phyloP scores from a whole-genome alignment of 2,797 vertebrate genomes.

The Microhierax caerulescens region DNA sequence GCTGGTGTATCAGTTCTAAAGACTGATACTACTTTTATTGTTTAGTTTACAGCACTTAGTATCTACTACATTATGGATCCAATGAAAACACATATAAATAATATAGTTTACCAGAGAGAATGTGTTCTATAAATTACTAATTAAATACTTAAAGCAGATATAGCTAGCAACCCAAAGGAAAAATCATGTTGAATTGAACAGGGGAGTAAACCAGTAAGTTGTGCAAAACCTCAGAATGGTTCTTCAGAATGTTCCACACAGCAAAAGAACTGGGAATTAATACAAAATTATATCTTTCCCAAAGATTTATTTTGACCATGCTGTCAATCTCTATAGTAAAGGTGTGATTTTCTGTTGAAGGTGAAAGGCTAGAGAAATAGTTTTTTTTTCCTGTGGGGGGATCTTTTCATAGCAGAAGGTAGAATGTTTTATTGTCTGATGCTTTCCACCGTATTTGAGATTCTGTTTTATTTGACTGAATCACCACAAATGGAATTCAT shows the following conservation, averaged over 20 bases:
- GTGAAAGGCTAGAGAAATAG: not conserved
- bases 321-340: not conserved
- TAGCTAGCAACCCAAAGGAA: not conserved
- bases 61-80: not conserved
- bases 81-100: not conserved
- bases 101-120: not conserved
- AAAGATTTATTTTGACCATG: not conserved
- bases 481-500: not conserved
- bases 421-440: not conserved
- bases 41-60: not conserved
- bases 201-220: not conserved
- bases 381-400: constrained; percentile 36
- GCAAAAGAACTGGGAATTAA: not conserved
- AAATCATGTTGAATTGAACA: not conserved
- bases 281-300: not conserved
- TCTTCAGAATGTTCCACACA: not conserved
- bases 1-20: not conserved
- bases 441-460: not conserved
- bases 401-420: not conserved
- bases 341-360: not conserved
- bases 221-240: not conserved
- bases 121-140: not conserved
- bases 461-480: constrained; percentile 24
- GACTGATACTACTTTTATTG: not conserved
- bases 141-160: not conserved